Evolutionary conservation across 2,797 vertebrate species (phyloP).

Genomic region (Astyanax mexicanus): DNA sequence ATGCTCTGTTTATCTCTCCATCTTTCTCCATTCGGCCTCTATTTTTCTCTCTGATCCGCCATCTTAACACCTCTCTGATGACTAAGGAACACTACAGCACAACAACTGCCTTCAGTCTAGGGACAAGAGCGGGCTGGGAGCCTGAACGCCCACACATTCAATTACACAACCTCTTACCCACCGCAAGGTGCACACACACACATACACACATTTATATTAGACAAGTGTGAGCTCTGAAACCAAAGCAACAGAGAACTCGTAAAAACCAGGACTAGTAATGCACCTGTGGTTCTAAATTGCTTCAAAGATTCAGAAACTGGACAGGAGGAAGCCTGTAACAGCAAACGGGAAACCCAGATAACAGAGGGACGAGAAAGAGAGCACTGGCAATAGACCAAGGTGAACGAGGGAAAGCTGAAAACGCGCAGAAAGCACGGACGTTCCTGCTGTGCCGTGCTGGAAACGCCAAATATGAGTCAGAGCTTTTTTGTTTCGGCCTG

Average conservation of each 20-base stretch:
- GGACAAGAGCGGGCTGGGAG: slow-evolving; percentile 48
- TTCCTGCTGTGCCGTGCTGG: slow-evolving; percentile 4
- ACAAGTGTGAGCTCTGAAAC: slow-evolving; percentile 8
- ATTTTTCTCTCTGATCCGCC: slow-evolving; percentile 23
- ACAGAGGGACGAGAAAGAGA: background rate
- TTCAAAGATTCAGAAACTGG: background rate
- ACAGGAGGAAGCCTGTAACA: background rate
- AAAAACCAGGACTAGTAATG: slow-evolving; percentile 18
- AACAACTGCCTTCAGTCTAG: slow-evolving; percentile 54
- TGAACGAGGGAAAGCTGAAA: background rate
- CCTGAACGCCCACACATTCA: slow-evolving; percentile 48
- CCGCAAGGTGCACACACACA: slow-evolving; percentile 30
- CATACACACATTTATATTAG: slow-evolving; percentile 29
- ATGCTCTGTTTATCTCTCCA: slow-evolving; percentile 5
- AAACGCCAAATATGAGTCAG: slow-evolving; percentile 14
- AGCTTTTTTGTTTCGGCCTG: slow-evolving; percentile 32
- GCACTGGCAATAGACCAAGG: background rate
- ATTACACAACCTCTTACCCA: slow-evolving; percentile 53
- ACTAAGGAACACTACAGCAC: slow-evolving; percentile 54
- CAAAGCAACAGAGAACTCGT: slow-evolving; percentile 13
- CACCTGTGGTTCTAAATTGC: background rate
- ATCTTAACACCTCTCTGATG: slow-evolving; percentile 51
- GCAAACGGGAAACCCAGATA: background rate
- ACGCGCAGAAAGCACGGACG: background rate
- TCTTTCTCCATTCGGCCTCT: slow-evolving; percentile 27